Evolutionary conservation across 2,888 invertebrate species (phyloP), one percentile per base, ranked within the genome.

Genomic region (Embidobia sp.): DNA sequence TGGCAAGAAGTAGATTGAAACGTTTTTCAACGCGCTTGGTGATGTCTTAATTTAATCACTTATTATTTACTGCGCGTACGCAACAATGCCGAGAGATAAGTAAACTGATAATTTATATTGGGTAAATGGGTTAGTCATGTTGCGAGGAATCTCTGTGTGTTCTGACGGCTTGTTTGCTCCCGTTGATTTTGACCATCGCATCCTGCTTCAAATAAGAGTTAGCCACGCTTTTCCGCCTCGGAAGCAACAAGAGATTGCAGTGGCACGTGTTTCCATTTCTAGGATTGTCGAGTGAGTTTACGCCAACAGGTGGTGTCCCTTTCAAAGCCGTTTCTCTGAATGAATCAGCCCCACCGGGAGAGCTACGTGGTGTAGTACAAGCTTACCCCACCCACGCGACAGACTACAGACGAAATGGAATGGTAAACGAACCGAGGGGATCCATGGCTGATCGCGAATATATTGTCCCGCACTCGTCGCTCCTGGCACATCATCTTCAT

Each of bases 261-360:
- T 72, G 80, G 82, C 84, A 83, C 86, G 87, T 85, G 85, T 82
- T 82, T 81, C 82, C 81, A 84, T 86, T 87, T 88, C 88, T 87
- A 85, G 85, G 84, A 88, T 85, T 88, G 87, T 87, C 86, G 82
- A 84, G 81, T 81, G 83, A 67, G 63, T 69, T 76, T 57, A 84
- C 82, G 87, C 87, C 89, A 89, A 89, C 89, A 89, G 89, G 89
- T 89, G 89, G 89, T 89, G 89, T 89, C 89, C 87, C 89, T 89
- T 89, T 89, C 88, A 89, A 87, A 87, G 87, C 84, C 86, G 86
- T 89, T 89, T 89, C 89, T 89, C 89, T 88, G 88, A 89, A 89
- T 89, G 89, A 88, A 88, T 88, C 88, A 86, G 86, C 87, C 88
- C 88, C 87, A 83, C 83, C 80, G 82, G 79, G 83, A 81, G 82